A percentile compares a stretch with the other conserved stretches of the same genome.
Conservation (phyloP, 1,140 invertebrate genomes). For the Heliconius eleuchia region DNA sequence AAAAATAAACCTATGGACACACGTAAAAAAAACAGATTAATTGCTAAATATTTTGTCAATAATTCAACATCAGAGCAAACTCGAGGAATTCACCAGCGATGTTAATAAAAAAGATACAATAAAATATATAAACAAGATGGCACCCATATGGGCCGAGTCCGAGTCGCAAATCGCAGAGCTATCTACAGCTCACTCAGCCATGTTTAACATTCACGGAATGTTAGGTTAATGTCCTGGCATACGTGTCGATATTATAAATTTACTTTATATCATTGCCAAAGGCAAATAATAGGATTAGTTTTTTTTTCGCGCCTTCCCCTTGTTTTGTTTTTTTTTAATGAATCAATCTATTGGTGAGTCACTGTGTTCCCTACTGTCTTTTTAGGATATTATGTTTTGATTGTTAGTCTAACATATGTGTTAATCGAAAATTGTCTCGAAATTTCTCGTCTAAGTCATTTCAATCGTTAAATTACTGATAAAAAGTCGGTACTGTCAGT, state of each 20-base stretch:
- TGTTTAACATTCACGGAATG: slow-evolving; percentile 54
- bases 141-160: slow-evolving; percentile 5
- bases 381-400: background rate
- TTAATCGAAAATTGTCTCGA: no score
- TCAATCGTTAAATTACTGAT: no score
- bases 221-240: slow-evolving; percentile 51
- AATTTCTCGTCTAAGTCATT: no score
- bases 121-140: background rate
- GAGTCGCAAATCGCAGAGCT: slow-evolving; percentile 47
- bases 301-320: background rate
- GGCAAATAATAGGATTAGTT: background rate
- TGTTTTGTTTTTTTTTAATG: no score
- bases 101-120: background rate
- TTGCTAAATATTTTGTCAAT: no score
- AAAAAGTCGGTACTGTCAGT: no score
- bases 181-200: slow-evolving; percentile 47
- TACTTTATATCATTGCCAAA: slow-evolving; percentile 3
- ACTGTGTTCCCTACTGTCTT: background rate
- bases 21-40: background rate
- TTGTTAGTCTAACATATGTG: background rate
- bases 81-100: background rate
- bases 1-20: no score
- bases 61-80: no score
- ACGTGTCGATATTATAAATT: slow-evolving; percentile 35
- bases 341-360: no score